Evolutionary conservation across 2,113 vertebrate genomes (phyloP).

Genomic region (Geococcyx californianus): DNA sequence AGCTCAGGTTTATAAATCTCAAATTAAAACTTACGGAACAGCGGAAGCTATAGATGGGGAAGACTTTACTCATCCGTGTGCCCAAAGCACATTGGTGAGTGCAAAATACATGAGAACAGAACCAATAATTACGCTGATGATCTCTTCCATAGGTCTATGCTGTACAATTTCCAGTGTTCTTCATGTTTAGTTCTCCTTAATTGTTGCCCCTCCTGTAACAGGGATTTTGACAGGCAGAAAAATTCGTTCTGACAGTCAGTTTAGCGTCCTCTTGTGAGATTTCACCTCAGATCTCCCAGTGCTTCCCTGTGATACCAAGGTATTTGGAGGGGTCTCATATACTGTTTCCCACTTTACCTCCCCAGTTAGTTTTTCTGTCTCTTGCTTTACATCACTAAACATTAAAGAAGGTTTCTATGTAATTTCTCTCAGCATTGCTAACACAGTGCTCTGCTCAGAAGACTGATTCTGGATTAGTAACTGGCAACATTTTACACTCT

Average conservation of each 20-base stretch:
- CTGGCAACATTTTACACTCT: neutral
- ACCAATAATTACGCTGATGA: neutral
- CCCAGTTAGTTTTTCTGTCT: neutral
- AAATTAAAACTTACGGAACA: neutral
- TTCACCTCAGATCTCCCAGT: neutral
- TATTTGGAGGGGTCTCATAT: neutral
- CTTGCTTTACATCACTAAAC: neutral
- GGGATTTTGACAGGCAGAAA: neutral
- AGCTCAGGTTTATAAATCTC: neutral
- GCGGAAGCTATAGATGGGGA: neutral
- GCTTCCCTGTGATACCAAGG: neutral
- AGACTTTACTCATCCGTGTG: neutral
- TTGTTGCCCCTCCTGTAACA: neutral
- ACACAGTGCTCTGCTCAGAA: neutral
- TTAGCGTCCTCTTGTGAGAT: neutral
- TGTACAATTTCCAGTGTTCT: neutral
- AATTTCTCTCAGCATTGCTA: neutral
- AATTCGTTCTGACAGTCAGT: neutral
- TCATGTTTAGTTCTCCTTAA: neutral
- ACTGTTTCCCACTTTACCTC: neutral
- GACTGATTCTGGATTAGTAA: neutral
- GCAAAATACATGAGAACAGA: neutral
- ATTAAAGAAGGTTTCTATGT: neutral
- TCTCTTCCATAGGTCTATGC: neutral
- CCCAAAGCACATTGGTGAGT: neutral